A percentile compares a stretch with the other conserved stretches of the same genome.
These are phyloP conservation scores for Ecliptopera silaceata DNA, from an alignment of 2,888 invertebrate genomes.

Conservation along the genomic window DNA sequence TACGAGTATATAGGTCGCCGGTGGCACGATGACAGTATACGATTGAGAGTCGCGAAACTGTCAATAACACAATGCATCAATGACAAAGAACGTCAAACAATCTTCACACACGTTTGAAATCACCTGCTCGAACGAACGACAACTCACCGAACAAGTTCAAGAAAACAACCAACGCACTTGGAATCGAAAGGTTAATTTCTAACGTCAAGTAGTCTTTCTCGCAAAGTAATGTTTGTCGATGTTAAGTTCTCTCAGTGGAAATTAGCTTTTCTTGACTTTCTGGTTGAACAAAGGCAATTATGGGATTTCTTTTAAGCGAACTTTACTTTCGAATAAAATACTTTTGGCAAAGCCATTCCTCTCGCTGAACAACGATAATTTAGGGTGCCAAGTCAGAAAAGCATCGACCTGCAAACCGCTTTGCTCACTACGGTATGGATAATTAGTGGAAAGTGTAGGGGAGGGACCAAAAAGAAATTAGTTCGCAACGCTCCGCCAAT, in stretches of 20 bases:
- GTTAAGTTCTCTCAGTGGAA: conserved; percentile 47
- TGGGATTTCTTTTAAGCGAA: conserved; percentile 28
- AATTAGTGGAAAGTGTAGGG: conserved; percentile 56
- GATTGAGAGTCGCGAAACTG: conserved; percentile 33
- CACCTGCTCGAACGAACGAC: conserved; percentile 15
- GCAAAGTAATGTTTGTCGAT: conserved; percentile 35
- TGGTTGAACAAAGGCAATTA: conserved; percentile 37
- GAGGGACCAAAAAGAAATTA: conserved; percentile 47
- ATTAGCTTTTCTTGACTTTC: conserved; percentile 52
- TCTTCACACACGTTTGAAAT: conserved; percentile 23
- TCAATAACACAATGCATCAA: conserved; percentile 32
- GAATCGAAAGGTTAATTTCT: conserved; percentile 39
- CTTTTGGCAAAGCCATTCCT: conserved; percentile 29
- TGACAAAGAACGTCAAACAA: conserved; percentile 28
- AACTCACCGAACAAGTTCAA: conserved; percentile 27
- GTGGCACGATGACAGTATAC: conserved; percentile 25
- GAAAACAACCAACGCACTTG: conserved; percentile 30
- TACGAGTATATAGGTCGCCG: background rate
- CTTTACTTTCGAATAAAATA: conserved; percentile 30
- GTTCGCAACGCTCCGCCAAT: conserved; percentile 45
- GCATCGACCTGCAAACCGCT: conserved; percentile 56
- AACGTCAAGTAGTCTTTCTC: conserved; percentile 35
- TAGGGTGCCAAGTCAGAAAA: conserved; percentile 46
- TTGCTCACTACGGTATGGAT: conserved; percentile 57
- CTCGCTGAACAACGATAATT: conserved; percentile 40